A percentile compares a stretch with the other conserved stretches of the same genome.
Evolutionary conservation across 2,113 vertebrate species (phyloP).

Genomic region (Cephalopholis sonnerati): DNA sequence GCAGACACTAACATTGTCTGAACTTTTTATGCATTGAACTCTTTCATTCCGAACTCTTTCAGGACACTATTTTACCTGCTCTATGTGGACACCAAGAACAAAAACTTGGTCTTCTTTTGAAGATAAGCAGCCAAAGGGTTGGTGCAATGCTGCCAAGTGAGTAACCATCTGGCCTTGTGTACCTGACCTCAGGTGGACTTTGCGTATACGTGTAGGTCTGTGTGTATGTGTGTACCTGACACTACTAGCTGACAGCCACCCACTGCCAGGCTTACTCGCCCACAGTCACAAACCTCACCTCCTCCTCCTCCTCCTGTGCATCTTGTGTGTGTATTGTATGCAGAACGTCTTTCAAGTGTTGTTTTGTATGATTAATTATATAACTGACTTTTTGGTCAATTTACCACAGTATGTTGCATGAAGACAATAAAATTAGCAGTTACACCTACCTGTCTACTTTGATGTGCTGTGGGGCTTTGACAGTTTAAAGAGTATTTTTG

Average conservation of each 20-base stretch:
- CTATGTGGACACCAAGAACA: conserved; percentile 84
- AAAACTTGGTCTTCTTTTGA: conserved; percentile 85
- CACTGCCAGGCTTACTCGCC: conserved; percentile 21
- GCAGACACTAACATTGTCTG: not conserved
- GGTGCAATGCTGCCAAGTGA: conserved; percentile 86
- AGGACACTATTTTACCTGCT: conserved; percentile 88
- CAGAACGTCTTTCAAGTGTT: not conserved
- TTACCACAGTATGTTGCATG: not conserved
- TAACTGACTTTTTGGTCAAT: not conserved
- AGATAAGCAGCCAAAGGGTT: conserved; percentile 85
- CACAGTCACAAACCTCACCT: conserved; percentile 7
- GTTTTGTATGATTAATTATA: not conserved
- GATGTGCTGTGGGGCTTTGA: not conserved
- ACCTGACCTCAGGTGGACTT: conserved; percentile 48
- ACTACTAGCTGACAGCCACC: conserved; percentile 35
- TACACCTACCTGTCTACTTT: no score
- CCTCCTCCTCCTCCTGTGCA: not conserved
- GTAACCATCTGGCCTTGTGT: conserved; percentile 60
- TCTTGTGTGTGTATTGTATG: not conserved
- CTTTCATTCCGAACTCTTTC: conserved; percentile 18
- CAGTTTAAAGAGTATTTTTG: not conserved
- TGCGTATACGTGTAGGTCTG: conserved; percentile 1
- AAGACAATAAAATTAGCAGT: not conserved
- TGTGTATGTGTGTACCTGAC: not conserved
- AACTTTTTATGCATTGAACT: conserved; percentile 10